These are phyloP conservation scores for Cheilosia vulpina DNA, from an alignment of 2,888 invertebrate species.

Conservation along the genomic window DNA sequence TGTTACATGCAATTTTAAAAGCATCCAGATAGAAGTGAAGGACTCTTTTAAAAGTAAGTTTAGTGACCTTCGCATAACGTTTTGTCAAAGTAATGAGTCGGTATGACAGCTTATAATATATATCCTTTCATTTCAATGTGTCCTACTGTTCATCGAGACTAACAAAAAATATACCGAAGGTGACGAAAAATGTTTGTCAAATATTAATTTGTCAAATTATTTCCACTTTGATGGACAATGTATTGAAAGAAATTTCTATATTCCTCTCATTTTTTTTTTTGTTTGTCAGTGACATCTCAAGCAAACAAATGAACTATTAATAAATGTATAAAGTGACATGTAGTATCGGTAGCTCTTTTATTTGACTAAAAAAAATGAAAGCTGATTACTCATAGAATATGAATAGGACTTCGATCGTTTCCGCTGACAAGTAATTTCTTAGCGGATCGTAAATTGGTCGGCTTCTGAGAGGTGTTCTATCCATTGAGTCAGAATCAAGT, in stretches of 20 bases:
- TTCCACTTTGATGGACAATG: conserved; percentile 40
- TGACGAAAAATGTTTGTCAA: conserved; percentile 43
- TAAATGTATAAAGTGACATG: neutral
- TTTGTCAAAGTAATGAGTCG: no score
- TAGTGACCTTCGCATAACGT: no score
- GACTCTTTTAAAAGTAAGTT: no score
- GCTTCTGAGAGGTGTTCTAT: no score
- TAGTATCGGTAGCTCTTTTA: conserved; percentile 6
- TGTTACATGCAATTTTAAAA: no score
- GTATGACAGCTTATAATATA: neutral
- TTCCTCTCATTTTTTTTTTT: neutral
- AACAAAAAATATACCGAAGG: conserved; percentile 4
- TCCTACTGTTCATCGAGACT: neutral
- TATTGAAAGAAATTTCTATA: conserved; percentile 36
- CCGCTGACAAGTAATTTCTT: neutral
- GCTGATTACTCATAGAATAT: conserved; percentile 30
- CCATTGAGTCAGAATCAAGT: no score
- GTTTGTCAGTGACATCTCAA: conserved; percentile 9
- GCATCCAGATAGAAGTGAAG: no score
- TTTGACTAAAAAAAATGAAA: conserved; percentile 35
- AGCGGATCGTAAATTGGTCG: no score
- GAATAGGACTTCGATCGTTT: neutral
- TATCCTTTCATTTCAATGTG: conserved; percentile 16
- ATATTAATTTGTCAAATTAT: conserved; percentile 50
- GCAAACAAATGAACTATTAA: conserved; percentile 49